These are phyloP conservation scores for Parauchenoglanis punctatus DNA, from an alignment of 2,797 vertebrate genomes.

Conservation along the genomic window DNA sequence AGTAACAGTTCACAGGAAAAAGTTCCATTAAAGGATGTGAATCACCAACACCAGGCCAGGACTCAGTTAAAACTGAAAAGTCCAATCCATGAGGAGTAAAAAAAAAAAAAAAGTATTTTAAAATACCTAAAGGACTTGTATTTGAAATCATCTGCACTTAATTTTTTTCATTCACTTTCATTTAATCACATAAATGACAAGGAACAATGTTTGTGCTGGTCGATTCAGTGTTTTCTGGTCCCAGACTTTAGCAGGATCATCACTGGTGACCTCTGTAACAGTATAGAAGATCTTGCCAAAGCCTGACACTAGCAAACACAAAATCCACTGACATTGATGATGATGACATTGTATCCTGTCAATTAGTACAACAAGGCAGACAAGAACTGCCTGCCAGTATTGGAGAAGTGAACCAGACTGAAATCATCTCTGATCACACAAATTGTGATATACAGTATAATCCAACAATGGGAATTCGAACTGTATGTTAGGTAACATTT, in stretches of 20 bases:
- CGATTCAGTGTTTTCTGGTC: background rate
- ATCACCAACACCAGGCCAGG: background rate
- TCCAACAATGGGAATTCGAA: background rate
- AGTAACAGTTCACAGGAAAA: background rate
- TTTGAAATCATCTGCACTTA: too few relatives aligned
- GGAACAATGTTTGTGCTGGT: background rate
- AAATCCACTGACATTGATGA: too few relatives aligned
- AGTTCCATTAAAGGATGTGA: background rate
- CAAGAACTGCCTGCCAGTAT: background rate
- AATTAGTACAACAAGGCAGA: background rate
- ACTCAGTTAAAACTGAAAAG: too few relatives aligned
- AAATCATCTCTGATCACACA: background rate
- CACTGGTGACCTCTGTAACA: background rate
- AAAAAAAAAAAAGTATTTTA: background rate
- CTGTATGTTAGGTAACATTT: background rate
- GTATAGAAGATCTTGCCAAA: background rate
- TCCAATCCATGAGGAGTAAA: background rate
- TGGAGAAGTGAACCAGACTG: background rate
- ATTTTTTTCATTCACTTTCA: background rate
- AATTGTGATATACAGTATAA: background rate
- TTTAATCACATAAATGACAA: background rate
- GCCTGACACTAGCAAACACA: too few relatives aligned
- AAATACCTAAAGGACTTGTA: background rate
- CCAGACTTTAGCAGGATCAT: background rate
- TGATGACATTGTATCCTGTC: too few relatives aligned